A percentile compares a stretch with the other conserved stretches of the same genome.
phyloP scores from a whole-genome alignment of 2,113 vertebrate species.

The Ciconia maguari region DNA sequence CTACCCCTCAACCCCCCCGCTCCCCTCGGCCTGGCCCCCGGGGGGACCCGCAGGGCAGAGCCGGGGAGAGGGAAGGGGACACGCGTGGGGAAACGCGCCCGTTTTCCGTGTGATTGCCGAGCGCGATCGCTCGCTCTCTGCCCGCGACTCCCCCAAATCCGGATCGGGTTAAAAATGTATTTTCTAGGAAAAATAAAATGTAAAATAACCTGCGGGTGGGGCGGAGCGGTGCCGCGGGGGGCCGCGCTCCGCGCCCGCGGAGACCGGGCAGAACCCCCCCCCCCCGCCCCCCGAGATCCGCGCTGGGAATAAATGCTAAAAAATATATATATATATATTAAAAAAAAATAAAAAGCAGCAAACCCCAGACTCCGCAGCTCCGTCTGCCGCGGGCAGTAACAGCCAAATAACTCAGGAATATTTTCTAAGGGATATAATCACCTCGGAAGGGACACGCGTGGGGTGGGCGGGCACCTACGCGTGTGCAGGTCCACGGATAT shows the following conservation, averaged over 20 bases:
- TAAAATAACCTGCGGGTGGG: not conserved
- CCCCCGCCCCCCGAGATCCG: not conserved
- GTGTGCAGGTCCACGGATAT: not conserved
- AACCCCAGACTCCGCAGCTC: not conserved
- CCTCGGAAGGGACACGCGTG: not conserved
- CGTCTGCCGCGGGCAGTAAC: not conserved
- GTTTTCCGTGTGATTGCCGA: not conserved
- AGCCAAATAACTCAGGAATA: conserved; percentile 34
- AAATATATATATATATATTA: not conserved
- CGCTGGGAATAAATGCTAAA: not conserved
- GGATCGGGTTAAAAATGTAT: not conserved
- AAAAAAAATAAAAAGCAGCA: not conserved
- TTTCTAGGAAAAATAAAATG: not conserved
- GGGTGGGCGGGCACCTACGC: not conserved
- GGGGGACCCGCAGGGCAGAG: not conserved
- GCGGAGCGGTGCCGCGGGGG: not conserved
- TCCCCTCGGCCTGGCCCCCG: not conserved
- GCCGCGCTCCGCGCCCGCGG: not conserved
- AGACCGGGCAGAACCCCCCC: not conserved
- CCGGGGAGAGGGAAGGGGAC: not conserved
- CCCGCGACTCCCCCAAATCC: not conserved
- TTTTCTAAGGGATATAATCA: not conserved
- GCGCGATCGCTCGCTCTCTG: not conserved
- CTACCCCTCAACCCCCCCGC: not conserved
- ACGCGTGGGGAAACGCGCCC: not conserved